Evolutionary conservation across 2,113 vertebrate genomes (phyloP).

Genomic region (Callaeas wilsoni): DNA sequence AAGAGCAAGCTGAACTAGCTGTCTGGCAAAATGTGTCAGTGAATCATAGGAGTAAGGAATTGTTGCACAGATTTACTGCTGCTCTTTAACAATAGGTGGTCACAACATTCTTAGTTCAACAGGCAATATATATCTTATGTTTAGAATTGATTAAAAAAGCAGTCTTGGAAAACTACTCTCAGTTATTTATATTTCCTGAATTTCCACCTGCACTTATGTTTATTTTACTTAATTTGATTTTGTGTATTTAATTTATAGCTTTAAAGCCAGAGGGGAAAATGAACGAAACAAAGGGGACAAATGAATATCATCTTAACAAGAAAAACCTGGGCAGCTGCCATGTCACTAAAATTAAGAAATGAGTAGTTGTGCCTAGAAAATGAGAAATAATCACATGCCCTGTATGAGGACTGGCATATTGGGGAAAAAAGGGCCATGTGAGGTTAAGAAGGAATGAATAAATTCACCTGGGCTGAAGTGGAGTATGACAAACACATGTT

Average conservation of each 20-base stretch:
- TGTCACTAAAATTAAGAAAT: conserved; percentile 33
- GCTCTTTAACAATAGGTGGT: conserved; percentile 36
- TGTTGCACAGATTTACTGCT: conserved; percentile 16
- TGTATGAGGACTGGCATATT: background rate
- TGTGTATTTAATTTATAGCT: conserved; percentile 43
- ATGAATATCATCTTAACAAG: conserved; percentile 57
- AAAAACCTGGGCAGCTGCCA: conserved; percentile 41
- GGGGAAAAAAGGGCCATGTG: background rate
- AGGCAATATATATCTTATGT: conserved; percentile 15
- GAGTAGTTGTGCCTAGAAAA: conserved; percentile 4
- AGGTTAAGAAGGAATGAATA: background rate
- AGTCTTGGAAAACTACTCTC: conserved; percentile 44
- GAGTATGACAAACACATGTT: conserved; percentile 4
- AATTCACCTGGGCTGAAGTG: background rate
- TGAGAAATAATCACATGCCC: conserved; percentile 25
- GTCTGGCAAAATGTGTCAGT: background rate
- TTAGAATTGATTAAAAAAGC: conserved; percentile 63
- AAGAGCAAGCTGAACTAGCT: background rate
- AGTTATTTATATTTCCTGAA: conserved; percentile 65
- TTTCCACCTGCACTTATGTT: conserved; percentile 52
- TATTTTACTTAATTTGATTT: conserved; percentile 55
- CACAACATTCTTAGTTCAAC: conserved; percentile 13
- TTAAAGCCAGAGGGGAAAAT: conserved; percentile 22
- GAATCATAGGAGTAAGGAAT: background rate
- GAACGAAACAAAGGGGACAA: conserved; percentile 35